A percentile compares a stretch with the other conserved stretches of the same genome.
Evolutionary conservation across 2,888 invertebrate genomes (phyloP).

Genomic region (Eudasyphora cyanicolor): DNA sequence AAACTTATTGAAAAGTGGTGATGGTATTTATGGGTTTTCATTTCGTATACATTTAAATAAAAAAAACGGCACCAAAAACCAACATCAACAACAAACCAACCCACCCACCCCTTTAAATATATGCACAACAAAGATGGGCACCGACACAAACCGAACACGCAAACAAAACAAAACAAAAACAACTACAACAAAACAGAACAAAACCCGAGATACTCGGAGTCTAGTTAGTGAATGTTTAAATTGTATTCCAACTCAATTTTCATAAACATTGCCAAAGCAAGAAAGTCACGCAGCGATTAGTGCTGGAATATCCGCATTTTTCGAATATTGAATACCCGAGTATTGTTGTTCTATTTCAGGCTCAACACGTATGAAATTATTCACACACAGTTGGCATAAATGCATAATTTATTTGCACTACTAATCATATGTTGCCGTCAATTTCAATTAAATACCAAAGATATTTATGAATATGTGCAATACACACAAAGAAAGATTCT

Average conservation of each 20-base stretch:
- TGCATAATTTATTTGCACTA: no score
- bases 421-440: no score
- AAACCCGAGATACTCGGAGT: background rate
- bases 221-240: conserved; percentile 26
- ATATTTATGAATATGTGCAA: no score
- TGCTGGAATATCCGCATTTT: background rate
- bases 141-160: background rate
- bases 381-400: no score
- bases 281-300: no score
- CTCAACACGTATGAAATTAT: no score
- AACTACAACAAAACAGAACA: no score
- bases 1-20: conserved; percentile 40
- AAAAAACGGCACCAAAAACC: background rate
- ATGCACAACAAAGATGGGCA: background rate
- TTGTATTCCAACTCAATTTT: conserved; percentile 6
- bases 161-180: background rate
- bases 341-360: no score
- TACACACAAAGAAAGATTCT: no score
- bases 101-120: background rate
- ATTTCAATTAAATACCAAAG: no score
- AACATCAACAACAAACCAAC: background rate
- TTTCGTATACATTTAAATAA: conserved; percentile 37
- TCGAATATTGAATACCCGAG: background rate
- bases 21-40: conserved; percentile 48
- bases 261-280: background rate